Evolutionary conservation across 2,113 vertebrate genomes (phyloP), one percentile per base, ranked within the genome.

Genomic region (Spilogale gracilis): DNA sequence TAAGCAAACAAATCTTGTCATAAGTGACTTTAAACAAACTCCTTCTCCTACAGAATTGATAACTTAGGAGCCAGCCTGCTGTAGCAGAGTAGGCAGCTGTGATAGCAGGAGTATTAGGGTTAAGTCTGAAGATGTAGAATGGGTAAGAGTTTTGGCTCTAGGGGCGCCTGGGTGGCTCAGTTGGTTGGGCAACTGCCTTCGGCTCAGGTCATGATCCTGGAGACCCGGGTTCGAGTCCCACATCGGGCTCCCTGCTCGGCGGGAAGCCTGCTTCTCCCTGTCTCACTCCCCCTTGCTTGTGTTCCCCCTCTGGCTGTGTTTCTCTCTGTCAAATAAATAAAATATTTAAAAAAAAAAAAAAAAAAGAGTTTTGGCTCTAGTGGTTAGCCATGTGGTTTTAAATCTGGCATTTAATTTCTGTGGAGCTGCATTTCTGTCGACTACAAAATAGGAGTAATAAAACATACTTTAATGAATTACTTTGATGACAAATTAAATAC

Each of bases 391-490:
- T 13, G 45, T 61, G 11, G 80, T 6, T 78, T 88, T 92, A 61
- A 61, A 76, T 0, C 82, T 93, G 81, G 78, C 6, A 95, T 61
- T 82, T 84, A 94, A 87, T 11, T 48, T 89, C 38, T 73, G 60
- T 56, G 6, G 30, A 58, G 30, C 5, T 78, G 9, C 6, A 38
- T 82, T 96, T 97, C 43, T 97, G n/a, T 82, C 1, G 50, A 79
- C 4, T 85, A 61, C 90, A 80, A 93, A 84, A 87, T 23, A 14
- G 18, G 69, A 30, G 9, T n/a, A 93, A 88, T 60, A 94, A 95
- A 93, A 82, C 7, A 52, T 84, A 92, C 50, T 63, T 91, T 85
- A 71, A 52, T 45, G 43, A 94, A 6, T 91, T 97, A 97, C 21
- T 82, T 71, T 32, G 11, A 63, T 60, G 60, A 95, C 20, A 95